Base-by-base conservation (phyloP, 2,888 invertebrate species). In the Anoncus sp. region DNA sequence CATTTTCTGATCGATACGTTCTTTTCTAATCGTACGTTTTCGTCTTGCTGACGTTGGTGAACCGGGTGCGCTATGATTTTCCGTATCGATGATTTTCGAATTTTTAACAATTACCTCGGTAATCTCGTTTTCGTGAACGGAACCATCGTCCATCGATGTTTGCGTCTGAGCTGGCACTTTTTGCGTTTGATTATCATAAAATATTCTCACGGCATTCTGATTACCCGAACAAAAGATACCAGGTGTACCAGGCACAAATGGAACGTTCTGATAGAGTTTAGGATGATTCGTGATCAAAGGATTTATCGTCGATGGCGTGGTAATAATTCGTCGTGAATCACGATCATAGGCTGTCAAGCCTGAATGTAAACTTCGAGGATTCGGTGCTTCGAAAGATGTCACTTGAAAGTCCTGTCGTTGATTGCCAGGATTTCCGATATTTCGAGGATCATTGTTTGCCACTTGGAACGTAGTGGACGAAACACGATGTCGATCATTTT, bases 321-420 rank as follows among this genome's bases (percentile, higher is more conserved):
- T 82, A 51, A 86, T 73, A 65, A 81, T 81, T 16, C 85, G 79
- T 3, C 87, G n/a, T 1, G 85, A 51, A 6, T 84, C 83, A 0
- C 88, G 40, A 14, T 90, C 87, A 70, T 85, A 88, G 0, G 85
- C 79, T 1, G 81, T 82, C 12, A 88, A 55, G 0, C 86, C 81
- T 3, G 88, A 85, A 16, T 87, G 80, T 9, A 90, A 69, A 1
- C 87, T 89, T n/a, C 85, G 86, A 0, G 91, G 90, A 83, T 87
- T 88, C 0, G 91, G 91, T 14, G 83, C 86, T 69, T 91, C 90
- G 80, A 91, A 91, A 0, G 91, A 91, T 0, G 90, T 91, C n/a
- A 89, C 88, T 65, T 90, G 88, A 59, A 88, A 87, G 35, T 89
- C 87, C 7, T 84, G 85, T 2, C 72, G 74, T 10, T 40, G 60